Evolutionary conservation across 2,888 invertebrate species (phyloP).

Genomic region (Oegoconia quadripuncta): DNA sequence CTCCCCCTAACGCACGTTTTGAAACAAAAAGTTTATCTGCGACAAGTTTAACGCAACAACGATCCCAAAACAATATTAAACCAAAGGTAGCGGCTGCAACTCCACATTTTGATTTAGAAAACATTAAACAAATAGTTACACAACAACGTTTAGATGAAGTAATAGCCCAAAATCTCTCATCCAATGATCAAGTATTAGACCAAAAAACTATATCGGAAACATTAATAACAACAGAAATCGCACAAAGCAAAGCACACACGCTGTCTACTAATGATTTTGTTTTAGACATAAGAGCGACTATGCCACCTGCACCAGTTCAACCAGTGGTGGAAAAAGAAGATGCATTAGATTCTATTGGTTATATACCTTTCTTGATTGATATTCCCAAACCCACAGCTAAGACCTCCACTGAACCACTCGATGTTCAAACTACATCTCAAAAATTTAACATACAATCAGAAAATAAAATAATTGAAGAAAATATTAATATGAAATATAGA

Average conservation of each 20-base stretch:
- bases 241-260: no score
- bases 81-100: no score
- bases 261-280: no score
- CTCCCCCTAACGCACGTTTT: not conserved
- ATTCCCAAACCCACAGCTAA: conserved; percentile 53
- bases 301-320: conserved; percentile 17
- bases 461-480: conserved; percentile 8
- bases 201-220: no score
- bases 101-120: no score
- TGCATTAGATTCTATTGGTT: conserved; percentile 26
- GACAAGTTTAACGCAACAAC: no score
- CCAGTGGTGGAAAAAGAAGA: conserved; percentile 15
- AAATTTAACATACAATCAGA: not conserved
- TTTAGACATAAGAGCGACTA: conserved; percentile 15
- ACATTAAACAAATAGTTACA: no score
- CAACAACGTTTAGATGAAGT: no score
- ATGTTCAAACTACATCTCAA: not conserved
- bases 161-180: no score
- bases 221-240: not conserved
- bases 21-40: no score
- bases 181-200: no score
- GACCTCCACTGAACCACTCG: conserved; percentile 15
- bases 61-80: no score
- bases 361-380: conserved; percentile 45
- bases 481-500: conserved; percentile 32